A percentile compares a stretch with the other conserved stretches of the same genome.
These are phyloP conservation scores for Drosophila auraria DNA, from an alignment of 1,140 invertebrate genomes.

Conservation along the genomic window DNA sequence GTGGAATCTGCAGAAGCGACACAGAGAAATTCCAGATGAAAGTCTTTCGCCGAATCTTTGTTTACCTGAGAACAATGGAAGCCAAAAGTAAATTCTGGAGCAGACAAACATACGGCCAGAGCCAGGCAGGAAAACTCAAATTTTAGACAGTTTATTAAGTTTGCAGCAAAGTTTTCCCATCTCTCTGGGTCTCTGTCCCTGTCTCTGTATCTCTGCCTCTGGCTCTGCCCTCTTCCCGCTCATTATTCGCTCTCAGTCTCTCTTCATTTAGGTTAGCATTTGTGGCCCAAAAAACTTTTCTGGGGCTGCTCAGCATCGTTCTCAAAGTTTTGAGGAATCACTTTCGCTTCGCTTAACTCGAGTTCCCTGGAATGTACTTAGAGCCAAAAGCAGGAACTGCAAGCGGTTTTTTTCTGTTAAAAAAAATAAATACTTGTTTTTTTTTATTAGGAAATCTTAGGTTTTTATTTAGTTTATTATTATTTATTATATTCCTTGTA, in stretches of 20 bases:
- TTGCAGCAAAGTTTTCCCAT: conserved; percentile 9
- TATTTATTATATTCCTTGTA: too few relatives aligned
- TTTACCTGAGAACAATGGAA: conserved; percentile 49
- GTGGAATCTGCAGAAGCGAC: conserved; percentile 14
- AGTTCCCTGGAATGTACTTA: conserved; percentile 7
- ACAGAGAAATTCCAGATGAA: conserved; percentile 18
- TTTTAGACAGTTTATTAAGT: conserved; percentile 50
- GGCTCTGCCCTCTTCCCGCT: neutral
- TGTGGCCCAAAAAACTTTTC: conserved; percentile 28
- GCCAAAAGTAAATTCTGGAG: conserved; percentile 32
- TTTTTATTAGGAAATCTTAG: too few relatives aligned
- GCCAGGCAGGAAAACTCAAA: conserved; percentile 25
- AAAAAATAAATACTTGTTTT: neutral
- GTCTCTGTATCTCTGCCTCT: neutral
- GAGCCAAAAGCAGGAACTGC: neutral
- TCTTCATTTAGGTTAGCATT: conserved; percentile 26
- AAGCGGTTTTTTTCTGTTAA: neutral
- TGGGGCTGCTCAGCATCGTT: conserved; percentile 9
- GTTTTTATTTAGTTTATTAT: too few relatives aligned
- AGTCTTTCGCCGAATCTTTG: conserved; percentile 24
- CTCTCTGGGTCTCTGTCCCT: neutral
- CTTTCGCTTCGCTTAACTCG: conserved; percentile 28
- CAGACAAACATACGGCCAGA: conserved; percentile 20
- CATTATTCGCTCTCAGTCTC: conserved; percentile 4
- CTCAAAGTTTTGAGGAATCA: conserved; percentile 31